Conservation (phyloP, 2,113 vertebrate species). For the Chlamydotis undulata region DNA sequence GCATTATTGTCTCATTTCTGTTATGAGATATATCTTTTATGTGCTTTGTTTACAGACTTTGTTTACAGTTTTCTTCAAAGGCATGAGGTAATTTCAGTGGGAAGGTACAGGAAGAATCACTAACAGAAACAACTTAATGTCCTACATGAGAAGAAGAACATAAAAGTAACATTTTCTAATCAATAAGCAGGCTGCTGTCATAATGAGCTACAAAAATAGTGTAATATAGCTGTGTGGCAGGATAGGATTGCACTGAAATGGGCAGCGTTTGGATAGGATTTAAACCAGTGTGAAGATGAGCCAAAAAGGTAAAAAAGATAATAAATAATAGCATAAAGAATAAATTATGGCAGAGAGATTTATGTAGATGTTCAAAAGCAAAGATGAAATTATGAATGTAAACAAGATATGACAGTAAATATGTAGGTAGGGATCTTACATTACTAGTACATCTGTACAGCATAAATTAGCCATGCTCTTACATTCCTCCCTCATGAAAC, state of each 20-base stretch:
- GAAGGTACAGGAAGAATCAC: background rate
- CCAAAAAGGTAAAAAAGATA: background rate
- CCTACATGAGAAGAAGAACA: background rate
- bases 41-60: background rate
- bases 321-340: background rate
- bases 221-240: background rate
- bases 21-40: background rate
- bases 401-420: background rate
- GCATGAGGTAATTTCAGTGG: background rate
- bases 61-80: background rate
- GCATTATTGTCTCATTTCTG: background rate
- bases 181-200: background rate
- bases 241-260: background rate
- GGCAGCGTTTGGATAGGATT: background rate
- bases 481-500: background rate
- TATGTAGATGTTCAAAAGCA: background rate
- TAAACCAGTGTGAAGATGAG: background rate
- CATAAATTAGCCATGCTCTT: background rate
- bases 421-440: background rate
- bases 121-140: background rate
- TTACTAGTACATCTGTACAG: background rate
- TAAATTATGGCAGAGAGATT: background rate
- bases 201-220: background rate
- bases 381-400: background rate
- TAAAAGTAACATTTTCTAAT: background rate